phyloP scores from a whole-genome alignment of 2,113 vertebrate species.

The Todiramphus chloris region DNA sequence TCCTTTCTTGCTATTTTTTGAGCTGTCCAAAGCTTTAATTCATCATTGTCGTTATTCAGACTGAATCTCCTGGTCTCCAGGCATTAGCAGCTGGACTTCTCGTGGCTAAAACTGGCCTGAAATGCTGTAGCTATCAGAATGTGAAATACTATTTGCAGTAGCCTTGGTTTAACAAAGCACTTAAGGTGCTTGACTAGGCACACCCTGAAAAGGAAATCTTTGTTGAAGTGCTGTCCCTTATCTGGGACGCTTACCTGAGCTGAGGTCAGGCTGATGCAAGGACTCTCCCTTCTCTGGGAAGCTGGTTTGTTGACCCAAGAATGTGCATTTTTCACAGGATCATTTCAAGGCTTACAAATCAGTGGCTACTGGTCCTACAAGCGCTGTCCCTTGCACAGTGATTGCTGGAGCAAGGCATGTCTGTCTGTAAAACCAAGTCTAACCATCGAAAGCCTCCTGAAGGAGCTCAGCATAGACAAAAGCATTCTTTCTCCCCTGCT shows the following conservation, averaged over 20 bases:
- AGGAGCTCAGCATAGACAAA: slow-evolving; percentile 67
- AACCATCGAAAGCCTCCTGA: slow-evolving; percentile 51
- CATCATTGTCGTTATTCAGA: not conserved
- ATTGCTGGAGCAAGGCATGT: not conserved
- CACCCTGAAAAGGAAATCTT: slow-evolving; percentile 61
- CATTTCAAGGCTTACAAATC: not conserved
- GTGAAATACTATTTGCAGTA: slow-evolving; percentile 36
- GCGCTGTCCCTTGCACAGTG: not conserved
- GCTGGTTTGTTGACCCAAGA: not conserved
- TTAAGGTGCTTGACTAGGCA: slow-evolving; percentile 41
- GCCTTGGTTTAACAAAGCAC: slow-evolving; percentile 47
- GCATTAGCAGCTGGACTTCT: not conserved
- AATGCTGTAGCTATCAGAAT: slow-evolving; percentile 18
- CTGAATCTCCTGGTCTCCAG: slow-evolving; percentile 11
- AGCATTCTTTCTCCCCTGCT: slow-evolving; percentile 61
- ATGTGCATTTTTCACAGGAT: not conserved
- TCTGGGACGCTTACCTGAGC: slow-evolving; percentile 49
- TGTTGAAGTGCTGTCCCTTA: slow-evolving; percentile 45
- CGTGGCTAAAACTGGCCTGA: not conserved
- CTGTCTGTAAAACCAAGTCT: slow-evolving; percentile 32
- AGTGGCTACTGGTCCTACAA: not conserved
- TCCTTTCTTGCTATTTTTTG: not conserved
- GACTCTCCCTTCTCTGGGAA: not conserved
- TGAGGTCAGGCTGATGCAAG: slow-evolving; percentile 64
- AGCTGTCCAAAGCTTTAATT: not conserved